Evolutionary conservation across 1,140 invertebrate genomes (phyloP), one percentile per base, ranked within the genome.

Genomic region (Zaprionus davidi): DNA sequence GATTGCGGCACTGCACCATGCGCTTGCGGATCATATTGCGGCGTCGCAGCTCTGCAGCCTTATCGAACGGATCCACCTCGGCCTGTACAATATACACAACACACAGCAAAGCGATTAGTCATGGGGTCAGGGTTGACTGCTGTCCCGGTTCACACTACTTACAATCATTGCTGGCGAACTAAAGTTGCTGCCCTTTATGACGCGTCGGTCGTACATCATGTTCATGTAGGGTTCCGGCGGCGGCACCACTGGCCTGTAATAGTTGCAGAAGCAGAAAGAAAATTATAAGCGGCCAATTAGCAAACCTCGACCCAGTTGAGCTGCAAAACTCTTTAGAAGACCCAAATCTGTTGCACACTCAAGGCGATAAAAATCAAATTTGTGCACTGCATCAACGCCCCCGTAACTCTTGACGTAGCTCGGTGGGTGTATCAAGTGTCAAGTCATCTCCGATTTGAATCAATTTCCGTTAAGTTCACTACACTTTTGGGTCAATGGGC

Each of bases 181-280:
- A 92, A 95, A 96, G 51, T 96, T 97, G 90, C 95, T 97, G 74
- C 97, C 97, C 78, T 97, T 94, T 71, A 96, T 95, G 70, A 98
- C 95, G 72, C 97, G 94, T 84, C 95, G 95, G 91, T 98, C 97
- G 93, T 96, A 97, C 97, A 98, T 98, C 81, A 98, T 94, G 93
- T 98, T 97, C 70, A 95, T 94, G 92, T 95, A 96, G 12, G 94
- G 94, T 90, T 94, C 82, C 24, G 81, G 76, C 49, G 91, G 90
- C 51, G 81, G 85, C 60, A 82, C 69, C 24, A 88, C 70, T 74
- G 90, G 82, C 71, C 91, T 92, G 76, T 34, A 85, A 71, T 15
- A 53, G 57, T 36, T 62, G 22, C 15, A 20, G 7, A 17, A 46
- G 34, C 20, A 62, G 44, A 71, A 77, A 20, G 34, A 34, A 55